A percentile compares a stretch with the other conserved stretches of the same genome.
phyloP scores from a whole-genome alignment of 2,113 vertebrate species.

The Hoplias malabaricus region DNA sequence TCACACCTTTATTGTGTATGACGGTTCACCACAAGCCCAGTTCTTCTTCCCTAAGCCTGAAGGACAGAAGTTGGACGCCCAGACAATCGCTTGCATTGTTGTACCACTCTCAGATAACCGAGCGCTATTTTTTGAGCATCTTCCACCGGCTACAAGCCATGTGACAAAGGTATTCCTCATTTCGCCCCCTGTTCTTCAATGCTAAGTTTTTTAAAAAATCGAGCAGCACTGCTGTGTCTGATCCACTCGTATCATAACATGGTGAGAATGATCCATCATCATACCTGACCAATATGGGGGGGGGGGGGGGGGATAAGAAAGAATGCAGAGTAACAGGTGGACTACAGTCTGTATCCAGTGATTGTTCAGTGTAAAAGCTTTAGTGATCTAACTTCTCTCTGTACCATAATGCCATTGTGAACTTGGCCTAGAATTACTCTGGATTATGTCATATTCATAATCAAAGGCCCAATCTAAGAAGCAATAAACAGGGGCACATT shows the following conservation, averaged over 20 bases:
- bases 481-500: background rate
- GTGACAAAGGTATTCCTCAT: no score
- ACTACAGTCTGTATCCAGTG: no score
- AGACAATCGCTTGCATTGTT: conserved; percentile 71
- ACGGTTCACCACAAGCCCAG: conserved; percentile 56
- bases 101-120: conserved; percentile 45
- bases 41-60: conserved; percentile 59
- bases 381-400: background rate
- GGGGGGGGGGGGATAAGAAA: no score
- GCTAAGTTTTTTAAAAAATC: no score
- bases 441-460: background rate
- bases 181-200: no score
- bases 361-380: background rate
- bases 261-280: no score
- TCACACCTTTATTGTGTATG: conserved; percentile 64
- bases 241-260: no score
- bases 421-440: background rate
- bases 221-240: no score
- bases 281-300: no score
- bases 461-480: background rate
- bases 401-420: background rate
- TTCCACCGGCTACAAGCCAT: conserved; percentile 45
- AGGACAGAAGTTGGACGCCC: conserved; percentile 30
- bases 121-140: background rate
- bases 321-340: no score